A percentile compares a stretch with the other conserved stretches of the same genome.
These are phyloP conservation scores for Hypsibius dujardini DNA, from an alignment of 1,140 invertebrate species.

Conservation along the genomic window DNA sequence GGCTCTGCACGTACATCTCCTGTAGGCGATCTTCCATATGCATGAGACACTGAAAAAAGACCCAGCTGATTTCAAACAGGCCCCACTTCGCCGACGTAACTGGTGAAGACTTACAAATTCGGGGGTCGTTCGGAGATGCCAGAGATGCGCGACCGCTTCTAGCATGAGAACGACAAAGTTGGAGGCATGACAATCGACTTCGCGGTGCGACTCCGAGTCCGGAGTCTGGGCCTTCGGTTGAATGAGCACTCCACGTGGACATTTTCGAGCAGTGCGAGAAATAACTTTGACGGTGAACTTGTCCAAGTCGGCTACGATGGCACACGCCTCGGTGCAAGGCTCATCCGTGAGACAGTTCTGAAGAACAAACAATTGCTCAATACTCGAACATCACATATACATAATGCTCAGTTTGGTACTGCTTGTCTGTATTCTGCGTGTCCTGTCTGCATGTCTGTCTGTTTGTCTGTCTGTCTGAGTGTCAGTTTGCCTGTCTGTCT, in stretches of 20 bases:
- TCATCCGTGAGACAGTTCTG: background rate
- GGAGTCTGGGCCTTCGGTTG: too few species aligned
- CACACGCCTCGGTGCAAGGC: background rate
- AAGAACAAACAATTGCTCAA: background rate
- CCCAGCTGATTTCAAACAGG: too few species aligned
- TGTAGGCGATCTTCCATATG: conserved; percentile 62
- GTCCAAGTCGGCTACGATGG: conserved; percentile 4
- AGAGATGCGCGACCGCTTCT: conserved; percentile 58
- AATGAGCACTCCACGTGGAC: too few species aligned
- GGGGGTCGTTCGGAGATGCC: conserved; percentile 44
- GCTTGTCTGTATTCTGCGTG: background rate
- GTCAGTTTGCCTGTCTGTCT: too few species aligned
- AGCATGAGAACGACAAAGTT: conserved; percentile 62
- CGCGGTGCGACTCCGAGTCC: background rate
- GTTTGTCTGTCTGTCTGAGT: too few species aligned
- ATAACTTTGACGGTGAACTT: background rate
- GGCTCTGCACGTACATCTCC: conserved; percentile 65
- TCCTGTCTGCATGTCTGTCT: background rate
- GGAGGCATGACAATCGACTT: conserved; percentile 36
- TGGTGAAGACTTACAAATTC: conserved; percentile 41
- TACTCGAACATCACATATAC: background rate
- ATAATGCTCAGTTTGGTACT: background rate
- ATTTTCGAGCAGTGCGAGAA: background rate
- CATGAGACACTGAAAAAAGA: conserved; percentile 51
- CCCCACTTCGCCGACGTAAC: background rate